phyloP scores from a whole-genome alignment of 2,113 vertebrate species.

The Meriones unguiculatus region DNA sequence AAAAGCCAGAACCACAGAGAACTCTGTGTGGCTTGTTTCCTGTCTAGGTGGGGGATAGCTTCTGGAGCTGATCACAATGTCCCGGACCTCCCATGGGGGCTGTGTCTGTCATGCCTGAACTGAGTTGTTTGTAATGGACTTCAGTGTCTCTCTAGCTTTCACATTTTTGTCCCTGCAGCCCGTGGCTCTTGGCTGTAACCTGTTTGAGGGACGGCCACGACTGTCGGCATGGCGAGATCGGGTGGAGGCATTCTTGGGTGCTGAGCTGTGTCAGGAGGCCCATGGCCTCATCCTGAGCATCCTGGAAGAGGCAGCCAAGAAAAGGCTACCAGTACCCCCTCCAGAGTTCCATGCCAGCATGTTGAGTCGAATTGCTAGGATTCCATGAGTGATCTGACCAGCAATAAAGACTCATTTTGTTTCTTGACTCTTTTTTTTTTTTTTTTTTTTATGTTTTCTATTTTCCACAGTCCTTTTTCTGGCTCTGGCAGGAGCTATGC shows the following conservation, averaged over 20 bases:
- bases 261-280: slow-evolving; percentile 51
- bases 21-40: background rate
- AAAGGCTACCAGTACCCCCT: rapidly evolving
- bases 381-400: slow-evolving; percentile 37
- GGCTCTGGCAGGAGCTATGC: background rate
- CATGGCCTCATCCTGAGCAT: rapidly evolving
- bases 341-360: rapidly evolving
- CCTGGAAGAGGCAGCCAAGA: background rate
- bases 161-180: background rate
- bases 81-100: background rate
- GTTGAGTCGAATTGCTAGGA: background rate
- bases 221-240: slow-evolving; percentile 18
- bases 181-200: background rate
- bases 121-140: background rate
- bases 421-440: no score
- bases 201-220: background rate
- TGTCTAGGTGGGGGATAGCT: background rate
- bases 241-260: slow-evolving; percentile 51
- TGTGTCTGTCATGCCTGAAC: background rate
- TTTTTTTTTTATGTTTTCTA: background rate
- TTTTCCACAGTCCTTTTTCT: background rate
- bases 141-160: background rate
- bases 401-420: background rate
- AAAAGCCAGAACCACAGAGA: background rate
- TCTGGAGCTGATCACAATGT: background rate